Evolutionary conservation across 2,797 vertebrate species (phyloP).

Genomic region (Characodon lateralis): DNA sequence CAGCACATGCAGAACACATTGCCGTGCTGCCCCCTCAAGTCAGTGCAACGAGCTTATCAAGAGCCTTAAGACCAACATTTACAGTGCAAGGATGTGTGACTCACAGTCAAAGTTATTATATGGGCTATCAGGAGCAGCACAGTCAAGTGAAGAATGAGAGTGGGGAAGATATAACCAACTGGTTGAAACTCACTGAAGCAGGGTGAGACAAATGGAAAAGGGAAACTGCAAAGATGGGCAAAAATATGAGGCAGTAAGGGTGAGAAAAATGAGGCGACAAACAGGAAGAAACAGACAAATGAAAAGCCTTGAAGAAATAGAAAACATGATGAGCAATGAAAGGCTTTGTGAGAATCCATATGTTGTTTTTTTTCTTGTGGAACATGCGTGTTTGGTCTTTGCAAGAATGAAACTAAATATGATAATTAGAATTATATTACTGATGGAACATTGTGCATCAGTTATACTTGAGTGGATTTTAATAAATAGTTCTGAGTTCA

Average conservation of each 20-base stretch:
- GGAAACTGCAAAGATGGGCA: not conserved
- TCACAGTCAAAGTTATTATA: conserved; percentile 18
- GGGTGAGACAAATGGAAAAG: not conserved
- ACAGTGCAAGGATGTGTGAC: conserved; percentile 36
- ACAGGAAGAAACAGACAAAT: not conserved
- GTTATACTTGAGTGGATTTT: not conserved
- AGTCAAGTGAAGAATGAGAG: conserved; percentile 8
- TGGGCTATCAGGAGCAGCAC: conserved; percentile 18
- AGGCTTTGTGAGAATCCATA: not conserved
- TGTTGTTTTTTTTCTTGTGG: not conserved
- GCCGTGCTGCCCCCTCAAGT: conserved; percentile 12
- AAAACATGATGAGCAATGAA: not conserved
- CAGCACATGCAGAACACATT: not conserved
- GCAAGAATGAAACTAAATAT: not conserved
- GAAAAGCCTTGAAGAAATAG: not conserved
- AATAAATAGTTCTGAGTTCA: too few species aligned
- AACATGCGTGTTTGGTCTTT: not conserved
- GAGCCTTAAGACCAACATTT: conserved; percentile 27
- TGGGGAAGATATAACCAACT: conserved; percentile 22
- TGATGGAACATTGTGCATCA: not conserved
- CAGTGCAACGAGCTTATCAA: conserved; percentile 20
- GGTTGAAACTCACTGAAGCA: conserved; percentile 10
- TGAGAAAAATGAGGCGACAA: too few species aligned
- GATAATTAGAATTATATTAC: not conserved
- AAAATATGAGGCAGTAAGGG: not conserved